Conservation (phyloP, 2,797 vertebrate species). For the Bryconaethiops microstoma region DNA sequence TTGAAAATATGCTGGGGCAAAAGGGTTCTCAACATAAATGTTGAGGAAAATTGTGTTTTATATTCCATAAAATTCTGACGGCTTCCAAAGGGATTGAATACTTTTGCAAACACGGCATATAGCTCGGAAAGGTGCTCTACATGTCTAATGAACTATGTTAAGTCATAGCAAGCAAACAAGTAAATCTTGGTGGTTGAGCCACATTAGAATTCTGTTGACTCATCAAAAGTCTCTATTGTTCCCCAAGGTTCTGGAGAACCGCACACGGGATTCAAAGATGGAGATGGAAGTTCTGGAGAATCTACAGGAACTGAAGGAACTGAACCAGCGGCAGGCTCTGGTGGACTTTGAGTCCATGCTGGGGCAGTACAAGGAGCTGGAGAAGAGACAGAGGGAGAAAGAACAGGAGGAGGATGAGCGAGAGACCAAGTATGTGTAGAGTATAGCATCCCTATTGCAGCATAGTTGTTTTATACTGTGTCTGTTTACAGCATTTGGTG, state of each 20-base stretch:
- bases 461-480: too few species aligned
- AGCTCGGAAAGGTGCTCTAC: too few species aligned
- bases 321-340: constrained; percentile 94
- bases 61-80: too few species aligned
- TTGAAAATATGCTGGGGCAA: too few species aligned
- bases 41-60: too few species aligned
- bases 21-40: too few species aligned
- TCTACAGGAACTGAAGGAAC: constrained; percentile 95
- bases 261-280: constrained; percentile 95
- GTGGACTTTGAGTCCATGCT: constrained; percentile 97
- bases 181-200: not conserved
- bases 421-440: constrained; percentile 84
- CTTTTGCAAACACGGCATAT: too few species aligned
- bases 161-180: too few species aligned
- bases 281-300: constrained; percentile 99
- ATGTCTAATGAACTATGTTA: not conserved
- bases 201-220: not conserved
- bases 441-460: not conserved
- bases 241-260: constrained; percentile 91
- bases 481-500: too few species aligned
- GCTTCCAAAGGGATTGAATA: too few species aligned
- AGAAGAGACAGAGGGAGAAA: constrained; percentile 77
- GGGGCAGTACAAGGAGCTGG: constrained; percentile 81
- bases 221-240: not conserved
- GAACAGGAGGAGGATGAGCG: constrained; percentile 90